Evolutionary conservation across 2,797 vertebrate species (phyloP), one percentile per base, ranked within the genome.

Genomic region (Hypotaenidia philippensis): DNA sequence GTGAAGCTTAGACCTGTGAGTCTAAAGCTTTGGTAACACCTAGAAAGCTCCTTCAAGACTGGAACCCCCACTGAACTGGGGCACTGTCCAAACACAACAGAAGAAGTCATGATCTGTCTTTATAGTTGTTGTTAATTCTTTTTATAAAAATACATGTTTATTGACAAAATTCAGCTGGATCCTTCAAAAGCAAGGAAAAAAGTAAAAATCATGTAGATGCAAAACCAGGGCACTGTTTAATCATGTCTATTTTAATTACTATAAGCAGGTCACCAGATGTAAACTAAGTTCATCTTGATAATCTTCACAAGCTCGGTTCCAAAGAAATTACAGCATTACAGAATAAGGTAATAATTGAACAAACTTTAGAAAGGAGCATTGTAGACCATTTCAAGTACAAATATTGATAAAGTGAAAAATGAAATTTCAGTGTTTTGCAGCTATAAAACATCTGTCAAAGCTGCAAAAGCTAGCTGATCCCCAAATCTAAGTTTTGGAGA

Each of bases 321-420:
- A 64, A 69, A 56, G 14, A 75, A 55, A 59, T 63, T n/a, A 52
- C 5, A 53, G 5, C 34, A 47, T 17, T 60, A 41, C 14, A 69
- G 21, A 83, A 38, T 18, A 72, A 47, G 4, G 23, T 41, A 50
- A 81, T 25, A 76, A 63, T 23, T 50, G 10, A 50, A 83, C 40
- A 55, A 25, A 56, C 3, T 9, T 20, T 57, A 63, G 13, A 40
- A 77, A 59, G 3, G 3, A 2, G 14, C 0, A 0, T 5, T 11
- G 5, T 41, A 47, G 6, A 47, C 5, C 23, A 44, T 52, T 79
- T 83, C 32, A 65, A 66, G 53, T 49, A 57, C 10, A 66, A 71
- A 8, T 23, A 49, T 11, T 83, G 26, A 61, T 53, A 12, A 44
- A 71, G 7, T 1, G 38, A 1, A 6, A 3, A 12, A 47, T 6